Base-by-base conservation (phyloP, 1,140 invertebrate genomes). In the Stratiolaelaps scimitus region DNA sequence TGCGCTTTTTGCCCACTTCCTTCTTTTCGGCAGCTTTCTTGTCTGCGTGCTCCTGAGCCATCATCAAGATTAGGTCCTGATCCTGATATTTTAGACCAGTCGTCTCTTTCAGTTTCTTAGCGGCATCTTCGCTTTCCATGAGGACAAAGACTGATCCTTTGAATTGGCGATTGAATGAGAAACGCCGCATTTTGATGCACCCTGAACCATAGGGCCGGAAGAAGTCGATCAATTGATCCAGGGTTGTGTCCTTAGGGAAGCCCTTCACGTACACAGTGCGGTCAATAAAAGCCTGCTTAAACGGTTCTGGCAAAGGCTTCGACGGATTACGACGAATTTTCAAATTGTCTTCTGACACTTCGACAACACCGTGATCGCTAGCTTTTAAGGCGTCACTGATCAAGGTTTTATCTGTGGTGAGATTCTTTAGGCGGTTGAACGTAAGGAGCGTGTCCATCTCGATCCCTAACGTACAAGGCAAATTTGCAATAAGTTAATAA, bases 81-180 rank as follows among this genome's bases (percentile, higher is more conserved):
- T 87, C 86, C 26, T 82, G 79, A 75, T 83, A 89, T 73, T 88
- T 86, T 0, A 89, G 70, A 34, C 77, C 78, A 69, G 84, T 81
- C 46, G 75, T 71, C 20, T 80, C 79, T 65, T 89, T 73, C 71
- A 86, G 84, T 47, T 78, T 75, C 69, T 85, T 82, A 17, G 83
- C 83, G 70, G 82, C 80, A 64, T 90, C 87, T 64, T 83, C 77
- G 30, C 81, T 85, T 70, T 83, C 81, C 72, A 92, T 95, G 1
- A 86, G 84, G 23, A 85, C 81, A 78, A 92, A 92, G 64, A 92
- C 82, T 7, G 91, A 94, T 46, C 92, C 92, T 78, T 96, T 89
- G 72, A 91, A 92, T 60, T 79, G 77, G 44, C 80, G 65, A 69
- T 71, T 66, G 48, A 26, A 46, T 34, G 34, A 43, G 29, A 43